These are phyloP conservation scores for Frankliniella fusca DNA, from an alignment of 2,888 invertebrate species.

Conservation along the genomic window DNA sequence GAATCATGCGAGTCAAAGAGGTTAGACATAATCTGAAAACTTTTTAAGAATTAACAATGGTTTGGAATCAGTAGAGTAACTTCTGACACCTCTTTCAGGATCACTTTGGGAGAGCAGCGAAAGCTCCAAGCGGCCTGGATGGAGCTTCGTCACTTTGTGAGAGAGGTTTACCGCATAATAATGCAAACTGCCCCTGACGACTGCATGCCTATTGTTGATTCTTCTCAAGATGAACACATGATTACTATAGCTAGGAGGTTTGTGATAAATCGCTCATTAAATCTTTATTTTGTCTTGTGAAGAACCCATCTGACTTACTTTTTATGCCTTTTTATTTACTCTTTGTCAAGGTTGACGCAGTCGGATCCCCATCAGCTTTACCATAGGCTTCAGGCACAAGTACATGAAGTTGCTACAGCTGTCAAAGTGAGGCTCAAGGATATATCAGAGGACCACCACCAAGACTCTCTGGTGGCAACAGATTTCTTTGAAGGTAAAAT, in stretches of 20 bases:
- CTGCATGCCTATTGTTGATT: conserved; percentile 35
- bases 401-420: conserved; percentile 61
- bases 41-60: too few species aligned
- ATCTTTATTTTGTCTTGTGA: too few species aligned
- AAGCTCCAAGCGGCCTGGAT: conserved; percentile 47
- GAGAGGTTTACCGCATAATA: conserved; percentile 45
- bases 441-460: conserved; percentile 50
- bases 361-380: conserved; percentile 62
- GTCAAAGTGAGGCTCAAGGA: conserved; percentile 57
- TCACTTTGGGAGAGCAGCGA: conserved; percentile 44
- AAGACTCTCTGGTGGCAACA: conserved; percentile 53
- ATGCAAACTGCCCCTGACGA: conserved; percentile 40
- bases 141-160: conserved; percentile 47
- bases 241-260: conserved; percentile 34
- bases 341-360: conserved; percentile 49
- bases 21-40: background rate
- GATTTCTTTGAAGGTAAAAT: conserved; percentile 52
- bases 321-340: background rate
- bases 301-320: too few species aligned
- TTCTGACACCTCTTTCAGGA: background rate
- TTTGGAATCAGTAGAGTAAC: too few species aligned
- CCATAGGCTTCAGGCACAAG: conserved; percentile 58
- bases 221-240: conserved; percentile 33
- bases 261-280: too few species aligned
- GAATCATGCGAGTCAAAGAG: background rate